Base-by-base conservation (phyloP, 2,797 vertebrate species). In the Pogoniulus pusillus region DNA sequence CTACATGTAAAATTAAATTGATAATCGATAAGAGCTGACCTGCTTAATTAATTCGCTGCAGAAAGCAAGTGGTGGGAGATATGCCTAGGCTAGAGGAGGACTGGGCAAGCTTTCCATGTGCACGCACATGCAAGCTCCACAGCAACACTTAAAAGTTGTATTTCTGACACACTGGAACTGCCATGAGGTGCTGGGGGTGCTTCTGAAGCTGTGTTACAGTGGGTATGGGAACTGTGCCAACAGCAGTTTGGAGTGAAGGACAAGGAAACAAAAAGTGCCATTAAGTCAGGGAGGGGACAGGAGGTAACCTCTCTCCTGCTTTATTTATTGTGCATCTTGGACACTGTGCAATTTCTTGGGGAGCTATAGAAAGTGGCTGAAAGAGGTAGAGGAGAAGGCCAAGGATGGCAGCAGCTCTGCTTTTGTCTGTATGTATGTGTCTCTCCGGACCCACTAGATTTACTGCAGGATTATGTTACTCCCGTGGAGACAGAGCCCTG, bases 391-490 rank as follows among this genome's bases (percentile, higher is more conserved):
- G 45, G 54, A 93, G 69, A 76, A 86, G 81, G 68, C 64, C 47
- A 87, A 70, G 39, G 84, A 82, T 85, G 78, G 94, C 93, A 93
- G 73, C 85, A 74, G 82, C 32, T 32, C 78, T 90, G 93, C 86
- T 77, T 94, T 93, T 55, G 3, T 96, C 91, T 0, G 0, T 81
- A 64, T 75, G 39, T 72, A 86, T 87, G 57, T 85, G 80, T 92
- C 96, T 95, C 92, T 92, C 82, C 51, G 93, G 97, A 95, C 94
- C 76, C 51, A 39, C 91, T 93, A 96, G 97, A 97, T 97, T 97
- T 97, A 97, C 90, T 93, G 96, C 79, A 59, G 97, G 97, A 97
- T 98, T 97, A 97, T 82, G 92, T 97, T 97, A 97, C 96, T 92
- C 94, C 96, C 76, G 75, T 78, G 34, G 95, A 97, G 96, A 97